Conservation (phyloP, 2,797 vertebrate genomes). For the Anniella stebbinsi region DNA sequence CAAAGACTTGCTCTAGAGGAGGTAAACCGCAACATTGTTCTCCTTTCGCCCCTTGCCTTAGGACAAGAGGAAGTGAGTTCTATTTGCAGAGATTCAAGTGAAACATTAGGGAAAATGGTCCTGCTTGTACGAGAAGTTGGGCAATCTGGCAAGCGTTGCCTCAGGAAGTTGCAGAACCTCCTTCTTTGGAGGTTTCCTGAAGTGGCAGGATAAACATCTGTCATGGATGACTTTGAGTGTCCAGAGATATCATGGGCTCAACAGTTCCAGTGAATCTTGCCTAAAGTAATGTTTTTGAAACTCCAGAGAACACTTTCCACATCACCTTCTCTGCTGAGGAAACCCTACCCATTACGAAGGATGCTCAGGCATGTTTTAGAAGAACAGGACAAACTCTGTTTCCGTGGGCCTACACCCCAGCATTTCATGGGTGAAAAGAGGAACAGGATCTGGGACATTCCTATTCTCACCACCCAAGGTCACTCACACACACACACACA, state of each 20-base stretch:
- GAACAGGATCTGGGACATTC: too few relatives aligned
- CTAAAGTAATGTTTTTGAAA: conserved; percentile 15
- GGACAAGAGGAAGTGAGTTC: conserved; percentile 38
- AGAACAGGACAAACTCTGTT: not conserved
- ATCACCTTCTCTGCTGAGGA: not conserved
- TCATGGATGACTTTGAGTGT: conserved; percentile 15
- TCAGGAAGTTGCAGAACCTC: conserved; percentile 44
- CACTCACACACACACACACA: not conserved
- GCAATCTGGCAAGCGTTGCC: conserved; percentile 25
- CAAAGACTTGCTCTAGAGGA: not conserved
- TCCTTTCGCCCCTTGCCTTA: conserved; percentile 21
- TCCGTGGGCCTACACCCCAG: not conserved
- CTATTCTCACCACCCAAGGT: not conserved
- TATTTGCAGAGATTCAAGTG: conserved; percentile 44
- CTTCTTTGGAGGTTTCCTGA: conserved; percentile 39
- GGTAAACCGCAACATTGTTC: not conserved
- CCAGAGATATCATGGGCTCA: not conserved
- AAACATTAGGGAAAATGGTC: conserved; percentile 41
- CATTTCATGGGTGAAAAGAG: not conserved
- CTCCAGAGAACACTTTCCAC: conserved; percentile 13
- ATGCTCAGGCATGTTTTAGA: not conserved
- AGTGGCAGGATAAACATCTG: conserved; percentile 33
- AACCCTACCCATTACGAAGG: not conserved
- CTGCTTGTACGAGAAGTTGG: conserved; percentile 36
- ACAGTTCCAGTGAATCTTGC: conserved; percentile 25